Conservation (phyloP, 2,113 vertebrate genomes). For the Chlorodrepanis virens region DNA sequence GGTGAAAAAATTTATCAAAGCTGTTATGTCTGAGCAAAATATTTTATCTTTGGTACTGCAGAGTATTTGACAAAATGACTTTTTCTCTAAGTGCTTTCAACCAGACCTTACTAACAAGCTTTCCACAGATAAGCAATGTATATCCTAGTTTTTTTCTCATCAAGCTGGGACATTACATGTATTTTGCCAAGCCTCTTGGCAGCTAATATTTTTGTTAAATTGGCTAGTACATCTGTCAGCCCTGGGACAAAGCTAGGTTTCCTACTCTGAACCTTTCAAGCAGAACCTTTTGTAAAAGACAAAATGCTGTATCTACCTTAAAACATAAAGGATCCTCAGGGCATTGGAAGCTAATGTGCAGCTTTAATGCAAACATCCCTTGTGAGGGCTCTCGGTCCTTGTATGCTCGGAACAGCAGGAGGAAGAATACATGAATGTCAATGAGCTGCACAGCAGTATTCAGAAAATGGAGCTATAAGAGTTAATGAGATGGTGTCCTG, state of each 20-base stretch:
- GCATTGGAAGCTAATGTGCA: slow-evolving; percentile 52
- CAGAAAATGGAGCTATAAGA: slow-evolving; percentile 40
- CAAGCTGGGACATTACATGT: neutral
- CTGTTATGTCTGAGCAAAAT: neutral
- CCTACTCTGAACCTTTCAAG: slow-evolving; percentile 58
- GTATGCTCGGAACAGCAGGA: slow-evolving; percentile 61
- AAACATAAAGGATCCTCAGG: slow-evolving; percentile 59
- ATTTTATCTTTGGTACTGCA: neutral
- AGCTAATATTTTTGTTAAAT: slow-evolving; percentile 61
- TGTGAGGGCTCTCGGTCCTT: slow-evolving; percentile 16
- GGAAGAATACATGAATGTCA: slow-evolving; percentile 66
- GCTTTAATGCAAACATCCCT: slow-evolving; percentile 68
- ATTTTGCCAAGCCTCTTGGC: slow-evolving; percentile 44
- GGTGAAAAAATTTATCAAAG: neutral
- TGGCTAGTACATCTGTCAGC: slow-evolving; percentile 58
- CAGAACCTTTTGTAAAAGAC: slow-evolving; percentile 56
- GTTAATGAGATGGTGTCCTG: slow-evolving; percentile 59
- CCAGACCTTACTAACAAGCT: neutral
- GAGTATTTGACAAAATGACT: neutral
- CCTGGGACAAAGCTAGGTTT: slow-evolving; percentile 43
- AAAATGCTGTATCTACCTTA: slow-evolving; percentile 50
- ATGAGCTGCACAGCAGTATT: slow-evolving; percentile 26
- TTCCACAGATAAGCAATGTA: slow-evolving; percentile 1
- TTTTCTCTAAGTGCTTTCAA: slow-evolving; percentile 1
- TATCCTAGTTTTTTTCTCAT: neutral